Conservation (phyloP, 2,113 vertebrate species). For the Malurus melanocephalus region DNA sequence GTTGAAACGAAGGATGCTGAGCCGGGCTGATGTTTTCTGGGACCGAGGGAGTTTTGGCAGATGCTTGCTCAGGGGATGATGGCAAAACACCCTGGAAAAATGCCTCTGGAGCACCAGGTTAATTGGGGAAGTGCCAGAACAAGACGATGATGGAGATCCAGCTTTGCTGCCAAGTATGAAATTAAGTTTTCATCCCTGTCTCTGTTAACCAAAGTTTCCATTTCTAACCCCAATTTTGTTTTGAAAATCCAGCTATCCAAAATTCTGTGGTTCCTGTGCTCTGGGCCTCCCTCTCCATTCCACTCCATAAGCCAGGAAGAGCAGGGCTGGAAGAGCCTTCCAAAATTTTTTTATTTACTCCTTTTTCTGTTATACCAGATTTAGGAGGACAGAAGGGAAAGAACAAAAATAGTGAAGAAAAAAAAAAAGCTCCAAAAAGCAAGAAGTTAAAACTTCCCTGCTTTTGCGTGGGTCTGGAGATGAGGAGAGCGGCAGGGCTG, state of each 20-base stretch:
- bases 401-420: background rate
- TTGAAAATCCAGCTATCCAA: background rate
- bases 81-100: background rate
- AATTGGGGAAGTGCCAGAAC: background rate
- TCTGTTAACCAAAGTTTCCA: conserved; percentile 8
- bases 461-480: background rate
- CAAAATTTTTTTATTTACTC: background rate
- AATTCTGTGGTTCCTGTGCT: background rate
- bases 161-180: background rate
- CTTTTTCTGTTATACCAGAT: background rate
- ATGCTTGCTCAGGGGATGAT: background rate
- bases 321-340: background rate
- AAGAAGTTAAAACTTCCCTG: background rate
- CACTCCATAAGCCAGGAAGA: background rate
- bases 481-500: background rate
- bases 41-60: background rate
- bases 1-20: background rate
- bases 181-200: background rate
- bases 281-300: background rate
- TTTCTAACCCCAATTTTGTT: background rate
- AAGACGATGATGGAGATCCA: background rate
- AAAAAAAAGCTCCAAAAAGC: background rate
- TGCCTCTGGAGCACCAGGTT: background rate
- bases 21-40: background rate
- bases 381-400: conserved; percentile 1